These are phyloP conservation scores for Dascillus cervinus DNA, from an alignment of 2,888 invertebrate species.

Conservation along the genomic window DNA sequence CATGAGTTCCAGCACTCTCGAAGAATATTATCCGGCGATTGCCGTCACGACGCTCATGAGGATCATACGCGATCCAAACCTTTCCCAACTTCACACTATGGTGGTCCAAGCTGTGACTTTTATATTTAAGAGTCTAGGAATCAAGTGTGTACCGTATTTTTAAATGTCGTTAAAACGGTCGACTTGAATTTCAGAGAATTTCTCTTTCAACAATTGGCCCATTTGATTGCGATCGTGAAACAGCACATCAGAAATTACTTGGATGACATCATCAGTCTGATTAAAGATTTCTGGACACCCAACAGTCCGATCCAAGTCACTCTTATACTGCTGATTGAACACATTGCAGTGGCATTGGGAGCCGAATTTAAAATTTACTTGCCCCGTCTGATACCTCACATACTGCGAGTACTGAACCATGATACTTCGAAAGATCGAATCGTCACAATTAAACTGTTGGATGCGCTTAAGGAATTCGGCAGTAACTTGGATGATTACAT, in stretches of 20 bases:
- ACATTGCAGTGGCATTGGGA: slow-evolving; percentile 89
- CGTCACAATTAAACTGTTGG: slow-evolving; percentile 76
- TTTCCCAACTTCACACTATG: slow-evolving; percentile 89
- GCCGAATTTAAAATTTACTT: slow-evolving; percentile 94
- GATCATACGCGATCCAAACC: slow-evolving; percentile 86
- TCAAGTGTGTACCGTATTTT: slow-evolving; percentile 89
- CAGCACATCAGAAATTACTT: slow-evolving; percentile 95
- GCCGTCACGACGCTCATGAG: slow-evolving; percentile 95
- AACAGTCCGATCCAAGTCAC: slow-evolving; percentile 81
- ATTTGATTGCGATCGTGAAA: slow-evolving; percentile 90
- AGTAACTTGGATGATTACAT: slow-evolving; percentile 93
- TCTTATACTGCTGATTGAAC: slow-evolving; percentile 83
- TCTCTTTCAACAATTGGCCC: slow-evolving; percentile 89
- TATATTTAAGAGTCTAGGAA: slow-evolving; percentile 92
- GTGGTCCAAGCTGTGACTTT: slow-evolving; percentile 96
- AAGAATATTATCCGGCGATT: slow-evolving; percentile 97
- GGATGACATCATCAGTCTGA: slow-evolving; percentile 87
- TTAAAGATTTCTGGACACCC: slow-evolving; percentile 90
- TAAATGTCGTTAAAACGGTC: slow-evolving; percentile 84
- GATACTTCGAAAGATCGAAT: slow-evolving; percentile 79
- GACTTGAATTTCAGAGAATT: slow-evolving; percentile 87
- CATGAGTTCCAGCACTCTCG: slow-evolving; percentile 79
- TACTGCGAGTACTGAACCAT: slow-evolving; percentile 83
- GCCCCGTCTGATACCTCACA: slow-evolving; percentile 85
- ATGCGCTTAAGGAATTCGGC: slow-evolving; percentile 88